Evolutionary conservation across 2,888 invertebrate genomes (phyloP), one percentile per base, ranked within the genome.

Genomic region (Aspidiotus rigidus): DNA sequence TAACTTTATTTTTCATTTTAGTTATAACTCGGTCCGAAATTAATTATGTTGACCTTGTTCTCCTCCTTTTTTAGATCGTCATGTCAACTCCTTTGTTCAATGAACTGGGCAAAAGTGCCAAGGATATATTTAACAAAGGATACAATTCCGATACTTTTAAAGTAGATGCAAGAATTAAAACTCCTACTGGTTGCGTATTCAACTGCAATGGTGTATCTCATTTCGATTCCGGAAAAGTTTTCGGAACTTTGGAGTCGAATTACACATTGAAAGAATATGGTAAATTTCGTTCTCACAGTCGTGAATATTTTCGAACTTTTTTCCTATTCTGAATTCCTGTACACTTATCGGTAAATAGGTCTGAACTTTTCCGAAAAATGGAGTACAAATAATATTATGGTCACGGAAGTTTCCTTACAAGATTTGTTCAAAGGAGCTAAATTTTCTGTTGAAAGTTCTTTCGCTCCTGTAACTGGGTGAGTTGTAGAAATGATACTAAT

Each of bases 71-170:
- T 3, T 17, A 42, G 41, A 39, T 60, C 53, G 56, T 7, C 67
- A 59, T 67, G 60, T 67, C 67, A 15, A 93, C 98, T 78, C 97
- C 98, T 79, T 85, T 88, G 77, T 99, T 94, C 81, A 85, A 86
- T 77, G 99, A 99, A 84, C 86, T 99, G 77, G 97, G 98, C 79
- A 98, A 96, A 84, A 87, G 89, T 79, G 90, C 97, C 78, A 89
- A 90, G 76, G 97, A 99, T 83, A 86, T 99, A 73, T 99, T 99
- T 81, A 84, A 85, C 79, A 95, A 93, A 80, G 98, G 98, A 74
- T 99, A 93, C 81, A 94, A 97, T 80, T 95, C 95, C 81, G 98
- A 98, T 75, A 84, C 95, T 74, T 85, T 94, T 79, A 99, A 99
- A 81, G 81, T 99, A 75, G 97, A 99, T 79, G 84, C 92, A 75